Percentiles rank a stretch among this genome's conserved stretches.
These are phyloP conservation scores for human (Homo sapiens) DNA, from an alignment of 2,113 vertebrate species.

Conservation along the genomic window DNA sequence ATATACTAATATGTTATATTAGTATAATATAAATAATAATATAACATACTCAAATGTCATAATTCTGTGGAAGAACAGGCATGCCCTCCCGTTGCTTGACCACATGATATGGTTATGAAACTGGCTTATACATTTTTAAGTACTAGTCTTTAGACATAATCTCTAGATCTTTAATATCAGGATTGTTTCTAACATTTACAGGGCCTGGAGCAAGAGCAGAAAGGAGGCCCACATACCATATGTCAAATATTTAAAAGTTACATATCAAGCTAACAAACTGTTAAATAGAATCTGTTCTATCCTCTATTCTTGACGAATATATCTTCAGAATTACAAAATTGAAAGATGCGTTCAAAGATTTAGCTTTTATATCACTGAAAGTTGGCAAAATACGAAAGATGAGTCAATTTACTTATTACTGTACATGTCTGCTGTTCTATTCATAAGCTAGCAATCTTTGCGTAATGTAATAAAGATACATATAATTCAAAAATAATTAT, in stretches of 20 bases:
- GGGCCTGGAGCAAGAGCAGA: background rate
- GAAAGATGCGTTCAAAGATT: conserved; percentile 25
- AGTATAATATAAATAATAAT: background rate
- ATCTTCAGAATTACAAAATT: conserved; percentile 50
- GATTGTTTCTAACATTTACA: background rate
- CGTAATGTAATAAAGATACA: background rate
- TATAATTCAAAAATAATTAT: background rate
- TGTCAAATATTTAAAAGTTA: conserved; percentile 53
- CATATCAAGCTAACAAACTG: background rate
- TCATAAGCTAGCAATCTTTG: background rate
- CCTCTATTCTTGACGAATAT: conserved; percentile 44
- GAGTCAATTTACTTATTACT: conserved; percentile 10
- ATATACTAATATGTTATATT: background rate
- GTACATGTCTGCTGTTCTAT: background rate
- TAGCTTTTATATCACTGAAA: conserved; percentile 28
- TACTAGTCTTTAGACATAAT: background rate
- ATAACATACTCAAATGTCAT: background rate
- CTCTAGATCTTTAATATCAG: background rate
- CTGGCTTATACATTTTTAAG: background rate
- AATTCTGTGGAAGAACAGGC: background rate
- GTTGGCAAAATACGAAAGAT: conserved; percentile 27
- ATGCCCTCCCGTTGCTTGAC: background rate
- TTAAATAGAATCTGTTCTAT: conserved; percentile 52
- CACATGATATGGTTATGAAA: background rate
- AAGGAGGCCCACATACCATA: background rate